Conservation (phyloP, 1,140 invertebrate genomes). For the Drosophila littoralis region DNA sequence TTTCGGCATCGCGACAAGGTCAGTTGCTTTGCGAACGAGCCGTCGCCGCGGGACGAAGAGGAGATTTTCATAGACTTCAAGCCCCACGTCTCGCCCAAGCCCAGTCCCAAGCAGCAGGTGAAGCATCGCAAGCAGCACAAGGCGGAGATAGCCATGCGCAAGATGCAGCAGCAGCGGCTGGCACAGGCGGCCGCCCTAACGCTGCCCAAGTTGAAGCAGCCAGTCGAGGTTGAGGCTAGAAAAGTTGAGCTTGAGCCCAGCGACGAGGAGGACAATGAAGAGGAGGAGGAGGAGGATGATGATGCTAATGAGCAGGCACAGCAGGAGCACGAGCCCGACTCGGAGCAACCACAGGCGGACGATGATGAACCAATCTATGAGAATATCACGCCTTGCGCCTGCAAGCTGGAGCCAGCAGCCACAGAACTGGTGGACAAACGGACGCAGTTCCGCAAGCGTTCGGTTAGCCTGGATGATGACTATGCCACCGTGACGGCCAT, state of each 20-base stretch:
- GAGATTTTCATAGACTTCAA: constrained; percentile 95
- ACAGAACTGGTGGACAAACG: constrained; percentile 46
- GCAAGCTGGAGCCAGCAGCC: constrained; percentile 39
- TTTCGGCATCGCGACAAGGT: constrained; percentile 72
- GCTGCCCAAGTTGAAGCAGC: constrained; percentile 57
- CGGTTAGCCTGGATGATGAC: constrained; percentile 86
- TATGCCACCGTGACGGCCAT: constrained; percentile 26
- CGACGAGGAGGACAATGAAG: constrained; percentile 55
- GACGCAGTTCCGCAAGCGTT: constrained; percentile 86
- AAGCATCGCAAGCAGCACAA: constrained; percentile 82
- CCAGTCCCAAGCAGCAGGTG: constrained; percentile 85
- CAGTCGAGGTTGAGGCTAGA: constrained; percentile 65
- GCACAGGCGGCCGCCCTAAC: constrained; percentile 66
- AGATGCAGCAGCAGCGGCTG: constrained; percentile 69
- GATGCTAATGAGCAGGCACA: constrained; percentile 43
- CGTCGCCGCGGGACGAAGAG: constrained; percentile 86
- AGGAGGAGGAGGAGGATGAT: constrained; percentile 41
- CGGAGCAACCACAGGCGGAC: constrained; percentile 44
- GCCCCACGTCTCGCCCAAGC: constrained; percentile 88
- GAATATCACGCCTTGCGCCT: constrained; percentile 66
- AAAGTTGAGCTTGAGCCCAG: constrained; percentile 62
- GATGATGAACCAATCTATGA: constrained; percentile 78
- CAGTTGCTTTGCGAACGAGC: constrained; percentile 67
- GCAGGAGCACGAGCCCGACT: constrained; percentile 29
- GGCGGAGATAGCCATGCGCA: constrained; percentile 70